Evolutionary conservation across 2,797 vertebrate species (phyloP).

Genomic region (Tiaroga cobitis): DNA sequence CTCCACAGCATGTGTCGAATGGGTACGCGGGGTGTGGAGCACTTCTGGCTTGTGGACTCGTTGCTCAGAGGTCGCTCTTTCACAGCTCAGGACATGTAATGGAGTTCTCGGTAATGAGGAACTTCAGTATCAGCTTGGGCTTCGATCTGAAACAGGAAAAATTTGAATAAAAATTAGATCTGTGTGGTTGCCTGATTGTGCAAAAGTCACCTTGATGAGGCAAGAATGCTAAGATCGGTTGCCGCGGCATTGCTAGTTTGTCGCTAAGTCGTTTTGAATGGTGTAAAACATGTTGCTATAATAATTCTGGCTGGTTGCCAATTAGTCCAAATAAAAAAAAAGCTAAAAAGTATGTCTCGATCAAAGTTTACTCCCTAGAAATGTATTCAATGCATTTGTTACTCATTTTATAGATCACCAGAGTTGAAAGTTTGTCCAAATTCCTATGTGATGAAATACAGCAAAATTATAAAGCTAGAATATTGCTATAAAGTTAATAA

Average conservation of each 20-base stretch:
- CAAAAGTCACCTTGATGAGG: background rate
- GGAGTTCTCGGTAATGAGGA: background rate
- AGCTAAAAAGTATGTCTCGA: background rate
- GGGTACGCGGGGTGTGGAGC: background rate
- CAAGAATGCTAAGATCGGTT: background rate
- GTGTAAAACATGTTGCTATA: background rate
- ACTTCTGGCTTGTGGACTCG: background rate
- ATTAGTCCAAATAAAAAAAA: background rate
- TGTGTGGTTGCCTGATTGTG: background rate
- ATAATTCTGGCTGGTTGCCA: background rate
- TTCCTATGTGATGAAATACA: background rate
- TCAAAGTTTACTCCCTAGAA: background rate
- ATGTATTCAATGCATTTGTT: background rate
- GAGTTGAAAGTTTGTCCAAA: background rate
- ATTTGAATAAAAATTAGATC: too few relatives aligned
- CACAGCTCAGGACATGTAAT: slow-evolving; percentile 1
- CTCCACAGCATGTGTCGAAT: slow-evolving; percentile 8
- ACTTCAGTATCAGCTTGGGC: background rate
- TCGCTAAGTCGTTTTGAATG: background rate
- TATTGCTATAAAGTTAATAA: background rate
- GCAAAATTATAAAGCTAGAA: background rate
- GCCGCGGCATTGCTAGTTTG: background rate
- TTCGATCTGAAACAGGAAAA: background rate
- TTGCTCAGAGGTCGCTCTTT: background rate
- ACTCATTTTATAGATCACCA: background rate